Base-by-base conservation (phyloP, 2,888 invertebrate genomes). In the Resseliella maxima region DNA sequence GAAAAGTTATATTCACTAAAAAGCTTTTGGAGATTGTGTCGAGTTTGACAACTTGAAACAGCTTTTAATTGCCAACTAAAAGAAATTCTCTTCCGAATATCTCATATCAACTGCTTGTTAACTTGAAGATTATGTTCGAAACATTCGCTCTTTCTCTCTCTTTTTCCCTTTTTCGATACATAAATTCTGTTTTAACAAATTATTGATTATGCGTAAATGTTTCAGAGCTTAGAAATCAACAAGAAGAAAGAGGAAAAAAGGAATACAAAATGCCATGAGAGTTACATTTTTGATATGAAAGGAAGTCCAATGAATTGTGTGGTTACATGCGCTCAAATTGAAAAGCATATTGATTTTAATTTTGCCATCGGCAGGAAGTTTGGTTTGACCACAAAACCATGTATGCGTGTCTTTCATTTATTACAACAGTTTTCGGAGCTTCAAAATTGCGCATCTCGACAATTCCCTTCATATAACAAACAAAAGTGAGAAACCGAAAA, bases 331-430 rank as follows among this genome's bases (percentile, higher is more conserved):
- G 21, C 15, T 6, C 59, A n/a, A 50, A 10, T 24, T 5, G 24
- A 24, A 59, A 59, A 59, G 24, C 59, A 59, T 59, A 59, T 59
- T 59, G 59, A 59, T 72, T 72, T 72, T 31, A 72, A 35, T 72
- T 3, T 72, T 31, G 6, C 5, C 72, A 0, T 72, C 15, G 35
- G 15, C 35, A 31, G 31, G 72, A 31, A 59, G 31, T 72, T 72
- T 35, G 72, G 72, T 72, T 72, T 27, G 31, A 72, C 72, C 72
- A n/a, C 72, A 72, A 72, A 12, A 72, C 72, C 72, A 31, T 35
- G 59, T 12, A 50, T 27, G 35, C 18, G n/a, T 15, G n/a, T 15
- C 24, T 24, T 24, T 12, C 72, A 72, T 72, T 5, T 15, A 72
- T 3, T 72, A 35, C 72, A 72, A 15, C 72, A 72, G 31, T 31